These are phyloP conservation scores for Drosophila ambigua DNA, from an alignment of 1,140 invertebrate species.

Conservation along the genomic window DNA sequence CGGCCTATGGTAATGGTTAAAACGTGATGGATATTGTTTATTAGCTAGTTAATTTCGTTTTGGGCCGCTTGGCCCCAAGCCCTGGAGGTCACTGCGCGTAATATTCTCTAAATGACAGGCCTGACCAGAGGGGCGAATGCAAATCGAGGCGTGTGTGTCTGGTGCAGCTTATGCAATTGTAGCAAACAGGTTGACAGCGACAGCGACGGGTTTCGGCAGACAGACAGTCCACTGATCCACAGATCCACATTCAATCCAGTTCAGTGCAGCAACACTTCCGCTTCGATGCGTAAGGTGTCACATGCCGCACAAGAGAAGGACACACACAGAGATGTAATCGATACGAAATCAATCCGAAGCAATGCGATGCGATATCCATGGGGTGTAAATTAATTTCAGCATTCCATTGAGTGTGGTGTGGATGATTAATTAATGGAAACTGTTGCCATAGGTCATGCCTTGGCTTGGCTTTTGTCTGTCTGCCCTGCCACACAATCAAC, in stretches of 20 bases:
- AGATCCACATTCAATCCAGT: conserved; percentile 15
- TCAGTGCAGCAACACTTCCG: conserved; percentile 23
- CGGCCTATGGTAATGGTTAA: conserved; percentile 53
- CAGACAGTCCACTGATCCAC: conserved; percentile 46
- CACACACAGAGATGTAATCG: conserved; percentile 26
- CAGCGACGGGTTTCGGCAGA: conserved; percentile 16
- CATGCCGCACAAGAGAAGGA: conserved; percentile 15
- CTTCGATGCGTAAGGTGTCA: conserved; percentile 11
- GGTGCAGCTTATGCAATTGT: conserved; percentile 35
- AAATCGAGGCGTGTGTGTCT: conserved; percentile 16
- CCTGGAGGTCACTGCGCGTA: conserved; percentile 56
- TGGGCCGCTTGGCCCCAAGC: conserved; percentile 30
- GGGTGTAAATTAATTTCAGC: conserved; percentile 41
- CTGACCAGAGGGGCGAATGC: conserved; percentile 2
- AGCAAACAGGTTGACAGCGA: conserved; percentile 38
- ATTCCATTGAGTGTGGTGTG: conserved; percentile 13
- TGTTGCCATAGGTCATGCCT: conserved; percentile 73
- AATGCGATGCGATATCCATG: too few relatives aligned
- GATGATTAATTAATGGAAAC: conserved; percentile 38
- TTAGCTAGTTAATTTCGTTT: conserved; percentile 42
- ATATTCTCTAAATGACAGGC: conserved; percentile 42
- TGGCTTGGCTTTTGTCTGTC: conserved; percentile 43
- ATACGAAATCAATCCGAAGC: neutral
- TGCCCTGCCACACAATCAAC: neutral
- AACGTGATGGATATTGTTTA: conserved; percentile 70